These are phyloP conservation scores for Malurus alboscapulatus DNA, from an alignment of 2,113 vertebrate genomes.

Conservation along the genomic window DNA sequence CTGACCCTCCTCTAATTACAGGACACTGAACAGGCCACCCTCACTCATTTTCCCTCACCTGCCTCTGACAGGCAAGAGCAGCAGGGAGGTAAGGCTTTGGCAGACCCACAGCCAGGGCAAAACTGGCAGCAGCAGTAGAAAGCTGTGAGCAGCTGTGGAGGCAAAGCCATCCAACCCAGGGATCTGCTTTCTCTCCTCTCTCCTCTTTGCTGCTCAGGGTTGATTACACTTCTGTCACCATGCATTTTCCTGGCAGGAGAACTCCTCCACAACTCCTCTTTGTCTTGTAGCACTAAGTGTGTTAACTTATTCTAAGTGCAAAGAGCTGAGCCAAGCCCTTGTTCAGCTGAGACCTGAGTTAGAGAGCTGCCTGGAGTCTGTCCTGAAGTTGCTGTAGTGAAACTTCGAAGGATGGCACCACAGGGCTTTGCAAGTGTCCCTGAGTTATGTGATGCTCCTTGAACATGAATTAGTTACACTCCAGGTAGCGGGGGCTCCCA, in stretches of 20 bases:
- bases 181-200: not conserved
- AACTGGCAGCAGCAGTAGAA: not conserved
- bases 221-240: not conserved
- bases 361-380: not conserved
- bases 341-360: rapidly evolving
- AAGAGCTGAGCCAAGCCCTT: not conserved
- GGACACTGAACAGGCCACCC: too few species aligned
- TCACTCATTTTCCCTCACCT: not conserved
- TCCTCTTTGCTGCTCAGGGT: not conserved
- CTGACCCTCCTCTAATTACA: not conserved
- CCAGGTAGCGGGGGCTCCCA: slow-evolving; percentile 6
- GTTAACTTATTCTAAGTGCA: not conserved
- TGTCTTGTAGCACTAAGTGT: not conserved
- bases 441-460: slow-evolving; percentile 41
- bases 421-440: slow-evolving; percentile 28
- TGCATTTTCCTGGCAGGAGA: not conserved
- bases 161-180: not conserved
- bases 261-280: not conserved
- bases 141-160: not conserved
- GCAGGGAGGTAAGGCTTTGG: not conserved
- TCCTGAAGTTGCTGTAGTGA: not conserved
- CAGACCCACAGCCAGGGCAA: not conserved
- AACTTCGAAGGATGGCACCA: slow-evolving; percentile 46
- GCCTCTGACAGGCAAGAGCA: rapidly evolving
- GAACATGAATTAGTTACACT: slow-evolving; percentile 32